Percentiles rank a stretch among this genome's conserved stretches.
phyloP scores from a whole-genome alignment of 1,140 invertebrate genomes.

The Sweltsa coloradensis region DNA sequence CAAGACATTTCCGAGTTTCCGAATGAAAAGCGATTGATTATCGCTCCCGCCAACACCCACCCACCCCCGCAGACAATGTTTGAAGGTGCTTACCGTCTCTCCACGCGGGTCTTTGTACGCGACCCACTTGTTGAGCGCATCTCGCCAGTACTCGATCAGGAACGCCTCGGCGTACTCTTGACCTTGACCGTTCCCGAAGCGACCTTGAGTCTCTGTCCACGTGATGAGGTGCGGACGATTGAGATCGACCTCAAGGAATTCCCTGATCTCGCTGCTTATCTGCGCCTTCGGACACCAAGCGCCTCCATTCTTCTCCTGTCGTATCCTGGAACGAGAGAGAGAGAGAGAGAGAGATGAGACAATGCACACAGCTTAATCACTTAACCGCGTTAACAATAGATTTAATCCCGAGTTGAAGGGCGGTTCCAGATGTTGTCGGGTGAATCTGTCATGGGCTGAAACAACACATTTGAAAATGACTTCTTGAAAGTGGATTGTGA shows the following conservation, averaged over 20 bases:
- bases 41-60: too few species aligned
- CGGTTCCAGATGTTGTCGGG: too few species aligned
- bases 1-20: too few species aligned
- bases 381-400: too few species aligned
- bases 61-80: too few species aligned
- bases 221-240: conserved; percentile 65
- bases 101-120: conserved; percentile 65
- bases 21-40: too few species aligned
- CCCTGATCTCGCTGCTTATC: conserved; percentile 56
- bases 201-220: conserved; percentile 79
- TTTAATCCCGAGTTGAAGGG: too few species aligned
- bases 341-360: conserved; percentile 1
- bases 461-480: too few species aligned
- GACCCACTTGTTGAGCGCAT: conserved; percentile 54
- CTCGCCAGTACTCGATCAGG: conserved; percentile 73
- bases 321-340: conserved; percentile 49
- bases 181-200: conserved; percentile 89
- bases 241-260: conserved; percentile 81
- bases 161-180: conserved; percentile 79
- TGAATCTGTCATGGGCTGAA: too few species aligned
- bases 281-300: conserved; percentile 87
- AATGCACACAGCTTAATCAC: too few species aligned
- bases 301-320: conserved; percentile 76
- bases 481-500: too few species aligned
- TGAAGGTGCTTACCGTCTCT: conserved; percentile 59